phyloP scores from a whole-genome alignment of 2,888 invertebrate genomes.

The Philereme vetulata region DNA sequence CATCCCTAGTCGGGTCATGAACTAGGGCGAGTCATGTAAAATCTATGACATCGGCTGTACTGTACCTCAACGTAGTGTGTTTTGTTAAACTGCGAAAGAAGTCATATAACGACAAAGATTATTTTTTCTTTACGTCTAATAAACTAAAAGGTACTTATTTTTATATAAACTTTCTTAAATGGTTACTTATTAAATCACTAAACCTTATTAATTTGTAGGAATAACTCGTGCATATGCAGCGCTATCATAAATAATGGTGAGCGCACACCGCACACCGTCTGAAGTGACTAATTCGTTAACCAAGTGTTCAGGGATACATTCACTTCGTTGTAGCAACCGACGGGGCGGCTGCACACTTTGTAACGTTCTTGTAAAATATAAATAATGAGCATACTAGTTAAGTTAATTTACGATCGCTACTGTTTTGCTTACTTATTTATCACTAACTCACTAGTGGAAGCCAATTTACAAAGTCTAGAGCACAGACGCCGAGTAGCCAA shows the following conservation, averaged over 20 bases:
- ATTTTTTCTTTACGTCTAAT: no score
- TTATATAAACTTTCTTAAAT: no score
- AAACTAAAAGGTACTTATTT: no score
- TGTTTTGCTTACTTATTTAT: slow-evolving; percentile 26
- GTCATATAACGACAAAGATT: no score
- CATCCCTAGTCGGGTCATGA: no score
- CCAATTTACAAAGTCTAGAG: no score
- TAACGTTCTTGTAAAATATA: slow-evolving; percentile 53
- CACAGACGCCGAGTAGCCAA: no score
- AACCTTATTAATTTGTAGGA: slow-evolving; percentile 19
- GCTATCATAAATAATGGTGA: slow-evolving; percentile 65
- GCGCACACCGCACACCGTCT: slow-evolving; percentile 66
- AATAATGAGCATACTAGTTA: slow-evolving; percentile 61
- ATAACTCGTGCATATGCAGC: slow-evolving; percentile 6
- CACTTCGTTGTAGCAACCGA: slow-evolving; percentile 71
- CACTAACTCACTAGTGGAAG: no score
- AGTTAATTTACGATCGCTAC: slow-evolving; percentile 50
- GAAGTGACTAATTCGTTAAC: slow-evolving; percentile 77
- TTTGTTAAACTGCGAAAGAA: no score
- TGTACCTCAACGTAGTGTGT: no score
- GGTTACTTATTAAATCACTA: background rate
- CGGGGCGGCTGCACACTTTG: slow-evolving; percentile 73
- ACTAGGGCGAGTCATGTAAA: no score
- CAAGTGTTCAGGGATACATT: slow-evolving; percentile 65
- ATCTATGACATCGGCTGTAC: no score